Evolutionary conservation across 2,888 invertebrate species (phyloP).

Genomic region (Anodontia alba): DNA sequence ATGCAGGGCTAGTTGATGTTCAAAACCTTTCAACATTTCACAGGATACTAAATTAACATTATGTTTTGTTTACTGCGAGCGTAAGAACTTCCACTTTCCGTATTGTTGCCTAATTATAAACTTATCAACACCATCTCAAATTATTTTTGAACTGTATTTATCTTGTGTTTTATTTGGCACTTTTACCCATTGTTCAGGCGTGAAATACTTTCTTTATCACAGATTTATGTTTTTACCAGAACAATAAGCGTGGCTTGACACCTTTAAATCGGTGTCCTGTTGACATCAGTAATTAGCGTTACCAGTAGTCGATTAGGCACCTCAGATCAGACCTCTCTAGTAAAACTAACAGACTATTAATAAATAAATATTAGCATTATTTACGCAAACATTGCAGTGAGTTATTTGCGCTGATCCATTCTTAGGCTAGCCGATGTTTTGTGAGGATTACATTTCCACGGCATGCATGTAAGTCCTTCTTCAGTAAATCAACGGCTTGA

Average conservation of each 20-base stretch:
- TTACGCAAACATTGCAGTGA: too few species aligned
- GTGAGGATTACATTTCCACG: too few species aligned
- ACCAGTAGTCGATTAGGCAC: slow-evolving; percentile 9
- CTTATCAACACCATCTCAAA: background rate
- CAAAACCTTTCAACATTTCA: too few species aligned
- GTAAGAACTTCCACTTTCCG: too few species aligned
- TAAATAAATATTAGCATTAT: slow-evolving; percentile 9
- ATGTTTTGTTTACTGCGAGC: too few species aligned
- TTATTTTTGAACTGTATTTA: slow-evolving; percentile 1
- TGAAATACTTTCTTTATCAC: background rate
- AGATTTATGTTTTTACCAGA: background rate
- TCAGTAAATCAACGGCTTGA: too few species aligned
- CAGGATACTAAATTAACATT: too few species aligned
- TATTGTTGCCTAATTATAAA: background rate
- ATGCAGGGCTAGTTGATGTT: too few species aligned
- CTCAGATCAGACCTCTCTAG: background rate
- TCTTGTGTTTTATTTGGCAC: background rate
- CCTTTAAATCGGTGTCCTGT: background rate
- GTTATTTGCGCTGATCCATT: too few species aligned
- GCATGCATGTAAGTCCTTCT: too few species aligned
- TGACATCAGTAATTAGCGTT: background rate
- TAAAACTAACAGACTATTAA: background rate
- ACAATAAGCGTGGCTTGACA: slow-evolving; percentile 8
- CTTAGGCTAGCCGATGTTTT: too few species aligned
- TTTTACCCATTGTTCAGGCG: background rate